A percentile compares a stretch with the other conserved stretches of the same genome.
Evolutionary conservation across 2,113 vertebrate species (phyloP).

Genomic region (Diphyllodes magnificus): DNA sequence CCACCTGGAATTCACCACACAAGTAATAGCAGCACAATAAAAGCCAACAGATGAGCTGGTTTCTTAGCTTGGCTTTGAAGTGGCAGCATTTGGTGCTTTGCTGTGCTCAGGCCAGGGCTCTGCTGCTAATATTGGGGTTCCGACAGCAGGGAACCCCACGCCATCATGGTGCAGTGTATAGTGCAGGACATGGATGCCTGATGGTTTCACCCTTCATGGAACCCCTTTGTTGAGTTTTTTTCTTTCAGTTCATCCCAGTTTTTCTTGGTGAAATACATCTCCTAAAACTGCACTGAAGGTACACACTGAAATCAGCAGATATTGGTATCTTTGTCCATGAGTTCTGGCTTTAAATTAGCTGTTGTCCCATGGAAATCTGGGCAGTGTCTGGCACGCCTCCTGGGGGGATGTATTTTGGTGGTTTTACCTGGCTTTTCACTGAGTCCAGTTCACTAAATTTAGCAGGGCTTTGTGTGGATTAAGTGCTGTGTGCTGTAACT

Average conservation of each 20-base stretch:
- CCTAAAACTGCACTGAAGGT: background rate
- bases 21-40: background rate
- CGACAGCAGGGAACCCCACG: background rate
- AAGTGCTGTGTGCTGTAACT: background rate
- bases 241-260: background rate
- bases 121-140: background rate
- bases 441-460: background rate
- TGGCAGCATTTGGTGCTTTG: background rate
- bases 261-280: background rate
- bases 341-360: background rate
- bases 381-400: background rate
- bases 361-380: background rate
- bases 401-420: background rate
- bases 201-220: background rate
- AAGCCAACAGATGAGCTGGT: conserved; percentile 12
- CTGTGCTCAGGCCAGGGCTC: background rate
- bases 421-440: background rate
- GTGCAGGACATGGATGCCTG: too few relatives aligned
- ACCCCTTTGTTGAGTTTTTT: background rate
- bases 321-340: background rate
- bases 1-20: background rate
- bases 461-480: background rate
- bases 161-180: too few relatives aligned
- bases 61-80: conserved; percentile 57
- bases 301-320: background rate